A percentile compares a stretch with the other conserved stretches of the same genome.
These are phyloP conservation scores for Egretta garzetta DNA, from an alignment of 2,113 vertebrate species.

Conservation along the genomic window DNA sequence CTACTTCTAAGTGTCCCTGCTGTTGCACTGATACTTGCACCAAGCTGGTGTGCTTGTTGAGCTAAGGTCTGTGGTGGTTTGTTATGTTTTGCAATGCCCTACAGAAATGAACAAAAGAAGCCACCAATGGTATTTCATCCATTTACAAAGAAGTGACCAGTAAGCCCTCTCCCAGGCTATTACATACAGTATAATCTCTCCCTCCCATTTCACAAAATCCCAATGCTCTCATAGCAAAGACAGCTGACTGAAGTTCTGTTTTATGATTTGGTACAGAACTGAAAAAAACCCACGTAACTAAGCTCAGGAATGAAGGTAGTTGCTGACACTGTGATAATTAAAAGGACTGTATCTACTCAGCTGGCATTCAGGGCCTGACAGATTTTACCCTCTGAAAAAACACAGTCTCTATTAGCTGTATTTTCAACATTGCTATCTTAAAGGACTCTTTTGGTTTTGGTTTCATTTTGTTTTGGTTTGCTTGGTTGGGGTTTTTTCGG, in stretches of 20 bases:
- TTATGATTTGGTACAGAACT: neutral
- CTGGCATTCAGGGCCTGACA: neutral
- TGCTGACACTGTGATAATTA: neutral
- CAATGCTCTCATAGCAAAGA: neutral
- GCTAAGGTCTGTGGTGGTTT: neutral
- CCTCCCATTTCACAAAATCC: neutral
- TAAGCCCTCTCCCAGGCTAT: neutral
- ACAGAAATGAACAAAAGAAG: neutral
- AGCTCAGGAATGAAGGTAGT: conserved; percentile 23
- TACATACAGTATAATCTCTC: neutral
- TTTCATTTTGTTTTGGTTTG: neutral
- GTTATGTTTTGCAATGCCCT: neutral
- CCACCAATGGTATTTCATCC: neutral
- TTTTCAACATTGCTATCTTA: neutral
- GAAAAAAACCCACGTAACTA: neutral
- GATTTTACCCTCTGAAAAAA: neutral
- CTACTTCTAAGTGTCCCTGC: neutral
- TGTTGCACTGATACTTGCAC: neutral
- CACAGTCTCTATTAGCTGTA: neutral
- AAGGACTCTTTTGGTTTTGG: neutral
- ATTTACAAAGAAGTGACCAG: neutral
- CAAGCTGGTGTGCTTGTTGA: neutral
- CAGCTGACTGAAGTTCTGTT: neutral
- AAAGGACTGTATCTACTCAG: neutral
- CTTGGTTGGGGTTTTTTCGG: neutral